Percentiles rank a stretch among this genome's conserved stretches.
phyloP scores from a whole-genome alignment of 2,797 vertebrate genomes.

The Eutrigla gurnardus region DNA sequence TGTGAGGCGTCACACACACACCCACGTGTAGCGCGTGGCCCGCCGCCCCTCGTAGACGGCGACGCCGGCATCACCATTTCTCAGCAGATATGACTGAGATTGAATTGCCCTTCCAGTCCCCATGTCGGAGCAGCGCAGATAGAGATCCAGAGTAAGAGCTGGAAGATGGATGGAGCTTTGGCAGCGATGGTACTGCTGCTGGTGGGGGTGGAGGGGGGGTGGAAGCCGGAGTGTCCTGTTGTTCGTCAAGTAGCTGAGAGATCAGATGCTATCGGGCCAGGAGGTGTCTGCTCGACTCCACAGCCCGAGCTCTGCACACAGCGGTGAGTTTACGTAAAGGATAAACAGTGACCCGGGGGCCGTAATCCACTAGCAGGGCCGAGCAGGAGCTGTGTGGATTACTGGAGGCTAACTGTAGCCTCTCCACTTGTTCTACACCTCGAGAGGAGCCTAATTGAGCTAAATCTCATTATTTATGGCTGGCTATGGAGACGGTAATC shows the following conservation, averaged over 20 bases:
- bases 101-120: slow-evolving; percentile 72
- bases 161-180: slow-evolving; percentile 75
- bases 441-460: slow-evolving; percentile 84
- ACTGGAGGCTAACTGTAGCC: slow-evolving; percentile 75
- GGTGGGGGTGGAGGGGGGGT: slow-evolving; percentile 50
- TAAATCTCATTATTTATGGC: slow-evolving; percentile 86
- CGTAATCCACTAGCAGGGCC: slow-evolving; percentile 81
- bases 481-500: slow-evolving; percentile 76
- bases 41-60: slow-evolving; percentile 28
- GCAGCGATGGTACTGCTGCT: slow-evolving; percentile 62
- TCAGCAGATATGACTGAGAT: slow-evolving; percentile 70
- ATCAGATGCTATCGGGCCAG: slow-evolving; percentile 82
- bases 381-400: slow-evolving; percentile 81
- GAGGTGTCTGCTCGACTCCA: slow-evolving; percentile 75
- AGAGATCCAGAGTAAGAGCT: slow-evolving; percentile 69
- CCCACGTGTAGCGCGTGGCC: slow-evolving; percentile 18
- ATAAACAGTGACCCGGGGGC: slow-evolving; percentile 81
- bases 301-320: slow-evolving; percentile 53
- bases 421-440: slow-evolving; percentile 81
- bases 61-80: slow-evolving; percentile 59
- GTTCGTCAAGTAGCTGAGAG: slow-evolving; percentile 80
- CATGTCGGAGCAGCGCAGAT: slow-evolving; percentile 67
- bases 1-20: slow-evolving; percentile 22
- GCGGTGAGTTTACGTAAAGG: slow-evolving; percentile 81
- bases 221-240: slow-evolving; percentile 75